Evolutionary conservation across 2,797 vertebrate species (phyloP), one percentile per base, ranked within the genome.

Genomic region (Propithecus perrieri): DNA sequence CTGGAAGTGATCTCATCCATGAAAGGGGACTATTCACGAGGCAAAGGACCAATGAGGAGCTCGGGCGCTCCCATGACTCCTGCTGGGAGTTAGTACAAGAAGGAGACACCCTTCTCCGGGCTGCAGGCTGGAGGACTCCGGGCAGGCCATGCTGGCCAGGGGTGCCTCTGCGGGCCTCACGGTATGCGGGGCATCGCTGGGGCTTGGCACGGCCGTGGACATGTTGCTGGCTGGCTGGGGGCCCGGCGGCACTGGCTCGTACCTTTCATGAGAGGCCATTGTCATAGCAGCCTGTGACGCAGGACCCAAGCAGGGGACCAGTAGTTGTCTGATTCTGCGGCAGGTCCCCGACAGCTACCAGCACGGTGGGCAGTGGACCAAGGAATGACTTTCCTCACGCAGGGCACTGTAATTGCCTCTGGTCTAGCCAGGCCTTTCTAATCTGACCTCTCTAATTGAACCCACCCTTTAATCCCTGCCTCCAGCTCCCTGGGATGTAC

Each of bases 301-400:
- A 38, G 72, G 33, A 38, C 50, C 8, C 17, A 33, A 2, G 30
- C 35, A 75, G 74, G 33, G 61, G 46, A 11, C 80, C 71, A 43
- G 50, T 1, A 48, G 72, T 3, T 67, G 12, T 55, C 17, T 35
- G 53, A 20, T 12, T 53, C 72, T 18, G 48, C 14, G 10, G 55
- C 1, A 33, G 48, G 18, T 30, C 8, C 61, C 53, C 38, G 26
- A 5, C 35, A 4, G 50, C 79, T 55, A 41, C 71, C 63, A 22
- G 22, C 9, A 0, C 3, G 3, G 7, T 0, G 28, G 43, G 48
- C 7, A 28, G 13, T 10, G 75, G 43, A 4, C 7, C 15, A 24
- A 50, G 15, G n/a, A 12, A 63, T 3, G 14, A 2, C 4, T 6
- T 28, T 38, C 50, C n/a, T 26, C 41, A 33, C 26, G 43, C 33